These are phyloP conservation scores for Caenorhabditis panamensis DNA, from an alignment of 2,888 invertebrate species.

Conservation along the genomic window DNA sequence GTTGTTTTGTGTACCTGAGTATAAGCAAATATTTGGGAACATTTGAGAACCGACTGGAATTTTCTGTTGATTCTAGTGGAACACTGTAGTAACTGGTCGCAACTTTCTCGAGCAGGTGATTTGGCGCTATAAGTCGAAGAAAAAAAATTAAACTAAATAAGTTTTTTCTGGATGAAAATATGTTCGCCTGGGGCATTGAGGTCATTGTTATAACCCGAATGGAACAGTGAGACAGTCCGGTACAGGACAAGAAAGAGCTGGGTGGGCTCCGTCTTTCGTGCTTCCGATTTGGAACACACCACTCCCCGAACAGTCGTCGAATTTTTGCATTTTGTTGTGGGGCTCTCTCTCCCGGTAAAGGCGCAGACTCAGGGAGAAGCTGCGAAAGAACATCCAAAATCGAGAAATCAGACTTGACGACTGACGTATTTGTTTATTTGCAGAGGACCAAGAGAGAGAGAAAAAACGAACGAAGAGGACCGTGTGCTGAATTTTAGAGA, in stretches of 20 bases:
- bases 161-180: not conserved
- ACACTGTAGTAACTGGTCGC: constrained; percentile 36
- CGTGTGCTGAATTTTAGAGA: constrained; percentile 55
- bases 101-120: not conserved
- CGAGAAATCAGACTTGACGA: constrained; percentile 46
- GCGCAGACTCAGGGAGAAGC: constrained; percentile 41
- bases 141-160: too few relatives aligned
- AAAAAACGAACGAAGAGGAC: constrained; percentile 48
- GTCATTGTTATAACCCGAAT: not conserved
- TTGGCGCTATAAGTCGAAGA: not conserved
- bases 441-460: constrained; percentile 46
- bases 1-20: constrained; percentile 62
- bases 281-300: constrained; percentile 56
- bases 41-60: constrained; percentile 32
- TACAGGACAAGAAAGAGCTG: constrained; percentile 18
- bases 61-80: constrained; percentile 13
- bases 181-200: not conserved
- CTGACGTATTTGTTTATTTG: constrained; percentile 57
- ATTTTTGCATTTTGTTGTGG: constrained; percentile 58
- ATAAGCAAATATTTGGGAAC: constrained; percentile 58
- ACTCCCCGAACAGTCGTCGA: constrained; percentile 45
- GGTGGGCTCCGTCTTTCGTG: constrained; percentile 16
- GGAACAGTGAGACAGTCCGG: not conserved
- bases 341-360: not conserved
- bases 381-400: constrained; percentile 48